Base-by-base conservation (phyloP, 2,888 invertebrate genomes). In the Cerastis leucographa region DNA sequence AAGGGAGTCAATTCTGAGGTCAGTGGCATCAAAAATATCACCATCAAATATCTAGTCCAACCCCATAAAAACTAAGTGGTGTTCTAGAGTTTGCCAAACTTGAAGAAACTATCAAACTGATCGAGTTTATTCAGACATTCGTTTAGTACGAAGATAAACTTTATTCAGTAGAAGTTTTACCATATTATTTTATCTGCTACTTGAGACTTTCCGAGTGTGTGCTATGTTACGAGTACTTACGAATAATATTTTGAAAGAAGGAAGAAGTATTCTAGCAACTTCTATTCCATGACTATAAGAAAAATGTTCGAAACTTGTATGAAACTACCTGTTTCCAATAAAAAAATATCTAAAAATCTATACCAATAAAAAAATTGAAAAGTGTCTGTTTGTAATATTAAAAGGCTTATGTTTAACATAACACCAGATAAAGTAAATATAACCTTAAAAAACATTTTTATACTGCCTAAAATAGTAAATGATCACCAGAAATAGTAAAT, bases 151-250 rank as follows among this genome's bases (percentile, higher is more conserved):
- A 19, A 65, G 29, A 62, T 46, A 70, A 70, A 77, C 46, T 77
- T 76, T 67, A 68, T 68, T 64, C 46, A 61, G 29, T 25, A 19
- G 25, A 82, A 82, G 40, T 76, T 80, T 49, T n/a, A 40, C 25
- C 25, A 64, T 77, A 49, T 29, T n/a, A n/a, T n/a, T n/a, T n/a
- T n/a, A n/a, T n/a, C 35, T 35, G 44, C 4, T 44, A n/a, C 22
- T 22, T 11, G 7, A 42, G 1, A 65, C 7, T 59, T 73, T 7
- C 12, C 9, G 0, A 78, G 35, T 61, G 1, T 44, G 25, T 65
- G 49, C n/a, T n/a, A n/a, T 19, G 8, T 19, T 61, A 64, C n/a
- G n/a, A n/a, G n/a, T n/a, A n/a, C 29, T 68, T 71, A n/a, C 19
- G 2, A 42, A 70, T 35, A 42, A 70, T 35, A 12, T 71, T 71